Percentiles rank a stretch among this genome's conserved stretches.
Conservation (phyloP, 2,113 vertebrate species). For the Artemisiospiza belli region DNA sequence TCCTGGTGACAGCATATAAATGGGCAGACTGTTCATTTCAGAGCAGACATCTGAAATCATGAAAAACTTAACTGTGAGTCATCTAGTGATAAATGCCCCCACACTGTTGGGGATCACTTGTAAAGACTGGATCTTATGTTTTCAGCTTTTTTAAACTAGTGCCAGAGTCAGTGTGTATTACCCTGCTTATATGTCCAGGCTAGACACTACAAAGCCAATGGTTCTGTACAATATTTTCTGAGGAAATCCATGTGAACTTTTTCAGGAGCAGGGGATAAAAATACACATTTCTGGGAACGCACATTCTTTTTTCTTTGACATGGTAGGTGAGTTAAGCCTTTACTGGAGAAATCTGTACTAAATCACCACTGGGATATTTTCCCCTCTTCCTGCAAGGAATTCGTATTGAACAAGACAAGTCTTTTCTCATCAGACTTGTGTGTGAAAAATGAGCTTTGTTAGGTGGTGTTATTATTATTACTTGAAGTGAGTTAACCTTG, state of each 20-base stretch:
- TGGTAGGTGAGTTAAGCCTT: not conserved
- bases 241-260: not conserved
- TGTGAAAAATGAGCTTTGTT: not conserved
- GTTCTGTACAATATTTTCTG: not conserved
- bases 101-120: not conserved
- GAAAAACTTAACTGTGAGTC: not conserved
- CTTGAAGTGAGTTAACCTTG: not conserved
- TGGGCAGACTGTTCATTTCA: not conserved
- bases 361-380: not conserved
- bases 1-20: slow-evolving; percentile 8
- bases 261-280: not conserved
- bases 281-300: not conserved
- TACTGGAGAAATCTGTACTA: not conserved
- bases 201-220: not conserved
- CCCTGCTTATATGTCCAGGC: not conserved
- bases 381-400: not conserved
- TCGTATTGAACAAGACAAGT: not conserved
- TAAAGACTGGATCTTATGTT: not conserved
- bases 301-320: not conserved
- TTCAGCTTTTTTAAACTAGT: slow-evolving; percentile 3
- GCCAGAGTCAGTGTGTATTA: not conserved
- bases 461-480: not conserved
- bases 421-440: not conserved
- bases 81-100: not conserved
- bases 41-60: not conserved